Base-by-base conservation (phyloP, 2,797 vertebrate genomes). In the Lerista edwardsae region DNA sequence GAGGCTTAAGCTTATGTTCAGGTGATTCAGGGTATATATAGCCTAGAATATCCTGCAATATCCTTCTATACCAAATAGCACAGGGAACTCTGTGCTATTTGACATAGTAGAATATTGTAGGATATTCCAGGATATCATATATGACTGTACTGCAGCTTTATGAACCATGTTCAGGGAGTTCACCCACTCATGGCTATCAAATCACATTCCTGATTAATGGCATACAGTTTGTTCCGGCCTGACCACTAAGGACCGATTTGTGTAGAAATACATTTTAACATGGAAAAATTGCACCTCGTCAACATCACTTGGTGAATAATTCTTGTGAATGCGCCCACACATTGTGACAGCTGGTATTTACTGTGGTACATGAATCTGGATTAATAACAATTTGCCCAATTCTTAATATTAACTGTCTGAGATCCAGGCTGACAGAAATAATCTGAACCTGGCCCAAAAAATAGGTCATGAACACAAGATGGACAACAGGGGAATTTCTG, bases 271-370 rank as follows among this genome's bases (percentile, higher is more conserved):
- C 41, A 64, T 73, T 75, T 84, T 67, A 31, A 84, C 57, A 55
- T 41, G 47, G 77, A 67, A 74, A 74, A 75, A 75, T 41, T 74
- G 77, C 74, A 80, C 71, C 69, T 74, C 80, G 77, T 85, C 83
- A 67, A 36, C 80, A 74, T 85, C 62, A 79, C 27, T 80, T 80
- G 69, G 69, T 85, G 83, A 85, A 80, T 85, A 85, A 79, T 80
- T 65, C 71, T 80, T 80, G 69, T 80, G 69, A 71, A 74, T 65
- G 64, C 67, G 69, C 62, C 83, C 59, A 80, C 61, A n/a, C 77
- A 65, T 62, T 85, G 71, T 80, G 83, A 80, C 83, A 79, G 83
- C 83, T 85, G 83, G 77, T 80, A 85, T 85, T 85, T 85, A 85
- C 77, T 74, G 69, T 65, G 71, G 77, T 31, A 85, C 67, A 61